phyloP scores from a whole-genome alignment of 2,888 invertebrate species.

The Taenaris catops region DNA sequence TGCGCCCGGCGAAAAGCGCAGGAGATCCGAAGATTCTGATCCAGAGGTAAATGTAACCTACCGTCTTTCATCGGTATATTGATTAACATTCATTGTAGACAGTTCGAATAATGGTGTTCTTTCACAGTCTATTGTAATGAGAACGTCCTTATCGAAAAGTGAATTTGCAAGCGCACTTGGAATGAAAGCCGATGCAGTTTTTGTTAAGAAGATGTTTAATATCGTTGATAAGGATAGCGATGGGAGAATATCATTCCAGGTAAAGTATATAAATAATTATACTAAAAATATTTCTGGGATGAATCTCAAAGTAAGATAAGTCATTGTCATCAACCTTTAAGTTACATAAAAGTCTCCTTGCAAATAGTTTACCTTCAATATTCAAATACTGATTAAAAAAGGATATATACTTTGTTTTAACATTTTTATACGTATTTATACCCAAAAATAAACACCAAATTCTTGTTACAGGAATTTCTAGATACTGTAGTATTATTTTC shows the following conservation, averaged over 20 bases:
- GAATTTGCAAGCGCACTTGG: slow-evolving; percentile 97
- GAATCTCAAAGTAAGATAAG: too few species aligned
- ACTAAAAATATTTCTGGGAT: too few species aligned
- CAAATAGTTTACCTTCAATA: too few species aligned
- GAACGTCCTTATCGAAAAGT: slow-evolving; percentile 93
- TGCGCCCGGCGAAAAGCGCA: slow-evolving; percentile 90
- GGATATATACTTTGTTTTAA: too few species aligned
- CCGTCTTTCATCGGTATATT: too few species aligned
- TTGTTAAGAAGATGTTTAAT: slow-evolving; percentile 98
- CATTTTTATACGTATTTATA: too few species aligned
- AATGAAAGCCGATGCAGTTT: slow-evolving; percentile 96
- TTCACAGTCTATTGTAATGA: slow-evolving; percentile 91
- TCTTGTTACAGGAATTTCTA: slow-evolving; percentile 86
- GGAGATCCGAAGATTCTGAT: slow-evolving; percentile 86
- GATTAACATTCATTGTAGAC: neutral
- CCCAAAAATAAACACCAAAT: too few species aligned
- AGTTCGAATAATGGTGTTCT: neutral
- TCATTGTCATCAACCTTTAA: too few species aligned
- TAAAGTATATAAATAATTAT: too few species aligned
- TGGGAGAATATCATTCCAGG: slow-evolving; percentile 95
- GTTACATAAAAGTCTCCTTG: too few species aligned
- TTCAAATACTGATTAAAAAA: too few species aligned
- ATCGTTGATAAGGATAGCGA: slow-evolving; percentile 97
- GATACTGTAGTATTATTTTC: slow-evolving; percentile 96
- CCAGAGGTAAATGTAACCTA: too few species aligned